phyloP scores from a whole-genome alignment of 2,888 invertebrate species.

The Diaprepes abbreviatus region DNA sequence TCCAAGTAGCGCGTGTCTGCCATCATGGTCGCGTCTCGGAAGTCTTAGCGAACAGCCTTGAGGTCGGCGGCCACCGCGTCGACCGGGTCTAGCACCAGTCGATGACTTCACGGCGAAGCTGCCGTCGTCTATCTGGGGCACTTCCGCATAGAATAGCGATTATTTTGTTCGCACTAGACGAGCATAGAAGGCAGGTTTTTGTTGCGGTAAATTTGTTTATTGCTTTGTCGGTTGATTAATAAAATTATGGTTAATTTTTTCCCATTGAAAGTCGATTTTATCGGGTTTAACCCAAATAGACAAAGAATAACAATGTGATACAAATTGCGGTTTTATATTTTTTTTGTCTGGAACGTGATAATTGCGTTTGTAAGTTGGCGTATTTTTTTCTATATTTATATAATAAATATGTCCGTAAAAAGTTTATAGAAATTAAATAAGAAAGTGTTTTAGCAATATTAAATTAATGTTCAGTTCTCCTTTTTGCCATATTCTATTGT shows the following conservation, averaged over 20 bases:
- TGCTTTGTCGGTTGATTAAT: neutral
- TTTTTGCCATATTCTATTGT: no score
- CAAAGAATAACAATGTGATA: no score
- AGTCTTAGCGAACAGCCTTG: constrained; percentile 41
- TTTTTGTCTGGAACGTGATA: no score
- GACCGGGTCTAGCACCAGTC: constrained; percentile 44
- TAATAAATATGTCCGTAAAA: no score
- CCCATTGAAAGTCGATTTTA: no score
- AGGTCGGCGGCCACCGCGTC: constrained; percentile 31
- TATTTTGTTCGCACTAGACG: constrained; percentile 18
- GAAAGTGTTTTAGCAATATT: no score
- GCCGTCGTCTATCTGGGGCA: constrained; percentile 42
- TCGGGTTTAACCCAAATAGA: no score
- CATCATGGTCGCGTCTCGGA: constrained; percentile 23
- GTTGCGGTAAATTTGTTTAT: constrained; percentile 14
- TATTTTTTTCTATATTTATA: no score
- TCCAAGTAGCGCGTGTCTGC: neutral
- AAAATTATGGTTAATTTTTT: neutral
- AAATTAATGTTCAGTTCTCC: no score
- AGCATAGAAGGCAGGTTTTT: neutral
- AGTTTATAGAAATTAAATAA: no score
- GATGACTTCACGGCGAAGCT: constrained; percentile 38
- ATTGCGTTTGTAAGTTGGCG: no score
- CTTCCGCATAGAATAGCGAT: constrained; percentile 43
- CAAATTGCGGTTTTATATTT: no score